phyloP scores from a whole-genome alignment of 2,888 invertebrate genomes.

The Leptinotarsa peninsularis region DNA sequence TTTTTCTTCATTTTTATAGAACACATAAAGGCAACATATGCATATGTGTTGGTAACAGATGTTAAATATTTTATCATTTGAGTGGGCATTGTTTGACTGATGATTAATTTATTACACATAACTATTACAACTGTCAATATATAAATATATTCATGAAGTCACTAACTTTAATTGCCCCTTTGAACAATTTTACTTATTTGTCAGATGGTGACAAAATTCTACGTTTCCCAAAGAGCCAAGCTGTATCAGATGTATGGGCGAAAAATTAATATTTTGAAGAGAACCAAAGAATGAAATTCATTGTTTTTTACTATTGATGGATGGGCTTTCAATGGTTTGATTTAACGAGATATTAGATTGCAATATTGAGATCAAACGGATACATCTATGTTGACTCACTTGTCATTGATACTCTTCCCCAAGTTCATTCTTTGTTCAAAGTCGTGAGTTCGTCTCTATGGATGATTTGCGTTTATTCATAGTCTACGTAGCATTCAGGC shows the following conservation, averaged over 20 bases:
- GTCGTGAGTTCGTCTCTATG: neutral
- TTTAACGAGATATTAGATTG: neutral
- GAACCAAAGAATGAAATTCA: no score
- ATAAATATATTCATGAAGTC: neutral
- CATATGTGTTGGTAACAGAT: neutral
- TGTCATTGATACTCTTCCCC: neutral
- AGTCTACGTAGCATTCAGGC: neutral
- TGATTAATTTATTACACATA: neutral
- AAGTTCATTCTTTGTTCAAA: neutral
- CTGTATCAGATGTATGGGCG: no score
- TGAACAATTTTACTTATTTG: no score
- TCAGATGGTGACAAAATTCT: no score
- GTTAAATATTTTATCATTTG: neutral
- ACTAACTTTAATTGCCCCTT: neutral
- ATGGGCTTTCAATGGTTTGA: no score
- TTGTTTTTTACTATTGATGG: no score
- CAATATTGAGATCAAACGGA: neutral
- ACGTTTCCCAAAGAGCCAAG: no score
- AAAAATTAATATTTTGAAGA: no score
- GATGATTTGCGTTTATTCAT: constrained; percentile 3
- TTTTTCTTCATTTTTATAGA: no score
- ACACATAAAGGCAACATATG: no score
- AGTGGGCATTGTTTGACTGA: neutral
- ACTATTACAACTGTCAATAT: neutral
- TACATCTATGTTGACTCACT: neutral